phyloP scores from a whole-genome alignment of 2,888 invertebrate genomes.

The Aethes cnicana region DNA sequence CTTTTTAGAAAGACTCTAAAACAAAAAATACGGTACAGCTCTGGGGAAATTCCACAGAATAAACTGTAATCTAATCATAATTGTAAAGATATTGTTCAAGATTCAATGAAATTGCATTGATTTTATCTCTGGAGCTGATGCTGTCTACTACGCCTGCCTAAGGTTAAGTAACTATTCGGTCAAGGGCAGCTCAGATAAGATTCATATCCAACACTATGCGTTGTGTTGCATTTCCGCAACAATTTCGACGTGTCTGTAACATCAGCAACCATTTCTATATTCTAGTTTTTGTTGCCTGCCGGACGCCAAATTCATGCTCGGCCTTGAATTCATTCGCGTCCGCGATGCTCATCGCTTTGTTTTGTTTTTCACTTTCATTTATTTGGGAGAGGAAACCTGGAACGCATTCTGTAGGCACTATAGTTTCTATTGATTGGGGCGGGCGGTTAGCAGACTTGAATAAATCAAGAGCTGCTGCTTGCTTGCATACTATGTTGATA shows the following conservation, averaged over 20 bases:
- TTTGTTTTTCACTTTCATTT: conserved; percentile 15
- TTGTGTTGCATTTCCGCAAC: conserved; percentile 16
- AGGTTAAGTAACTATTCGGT: conserved; percentile 28
- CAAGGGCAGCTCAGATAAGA: conserved; percentile 28
- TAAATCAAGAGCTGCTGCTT: conserved; percentile 34
- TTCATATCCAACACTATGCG: neutral
- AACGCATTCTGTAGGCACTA: neutral
- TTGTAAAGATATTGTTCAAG: neutral
- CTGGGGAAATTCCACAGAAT: conserved; percentile 18
- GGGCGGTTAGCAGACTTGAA: too few species aligned
- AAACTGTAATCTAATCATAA: neutral
- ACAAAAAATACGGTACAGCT: neutral
- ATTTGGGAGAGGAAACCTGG: conserved; percentile 1
- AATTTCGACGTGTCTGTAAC: neutral
- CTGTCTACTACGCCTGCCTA: conserved; percentile 21
- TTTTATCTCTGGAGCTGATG: conserved; percentile 15
- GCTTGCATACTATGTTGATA: conserved; percentile 49
- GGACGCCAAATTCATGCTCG: conserved; percentile 1
- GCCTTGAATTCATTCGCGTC: conserved; percentile 22
- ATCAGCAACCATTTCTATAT: neutral
- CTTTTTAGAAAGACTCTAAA: neutral
- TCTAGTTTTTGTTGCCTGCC: conserved; percentile 9
- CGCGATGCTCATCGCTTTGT: conserved; percentile 13
- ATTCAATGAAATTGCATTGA: conserved; percentile 15
- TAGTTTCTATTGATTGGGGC: too few species aligned